A percentile compares a stretch with the other conserved stretches of the same genome.
These are phyloP conservation scores for Herpetotheres cachinnans DNA, from an alignment of 2,113 vertebrate species.

Conservation along the genomic window DNA sequence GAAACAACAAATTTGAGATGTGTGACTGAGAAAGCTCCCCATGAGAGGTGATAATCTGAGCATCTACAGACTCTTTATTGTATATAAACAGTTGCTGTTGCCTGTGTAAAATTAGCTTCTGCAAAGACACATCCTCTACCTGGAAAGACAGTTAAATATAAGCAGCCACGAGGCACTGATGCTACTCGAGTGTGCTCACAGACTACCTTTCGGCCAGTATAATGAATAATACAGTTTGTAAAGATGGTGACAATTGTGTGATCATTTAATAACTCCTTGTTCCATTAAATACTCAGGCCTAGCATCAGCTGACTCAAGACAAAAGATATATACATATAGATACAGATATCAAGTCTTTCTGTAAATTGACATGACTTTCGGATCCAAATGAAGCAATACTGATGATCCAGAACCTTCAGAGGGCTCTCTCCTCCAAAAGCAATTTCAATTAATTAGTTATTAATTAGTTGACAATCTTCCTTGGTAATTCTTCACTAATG, in stretches of 20 bases:
- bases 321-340: background rate
- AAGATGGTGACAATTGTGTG: background rate
- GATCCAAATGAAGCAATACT: background rate
- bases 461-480: background rate
- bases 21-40: background rate
- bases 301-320: background rate
- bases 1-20: background rate
- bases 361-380: background rate
- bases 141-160: background rate
- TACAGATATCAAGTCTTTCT: background rate
- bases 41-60: background rate
- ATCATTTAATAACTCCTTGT: background rate
- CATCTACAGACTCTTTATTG: background rate
- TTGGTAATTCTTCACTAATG: background rate
- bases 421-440: background rate
- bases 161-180: background rate
- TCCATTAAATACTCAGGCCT: background rate
- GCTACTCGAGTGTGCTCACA: background rate
- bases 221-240: background rate
- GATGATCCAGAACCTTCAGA: background rate
- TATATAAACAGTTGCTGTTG: background rate
- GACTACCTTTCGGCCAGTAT: background rate
- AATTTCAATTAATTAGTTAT: background rate
- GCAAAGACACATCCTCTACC: background rate
- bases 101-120: background rate